Conservation (phyloP, 2,797 vertebrate species). For the Acipenser oxyrinchus region DNA sequence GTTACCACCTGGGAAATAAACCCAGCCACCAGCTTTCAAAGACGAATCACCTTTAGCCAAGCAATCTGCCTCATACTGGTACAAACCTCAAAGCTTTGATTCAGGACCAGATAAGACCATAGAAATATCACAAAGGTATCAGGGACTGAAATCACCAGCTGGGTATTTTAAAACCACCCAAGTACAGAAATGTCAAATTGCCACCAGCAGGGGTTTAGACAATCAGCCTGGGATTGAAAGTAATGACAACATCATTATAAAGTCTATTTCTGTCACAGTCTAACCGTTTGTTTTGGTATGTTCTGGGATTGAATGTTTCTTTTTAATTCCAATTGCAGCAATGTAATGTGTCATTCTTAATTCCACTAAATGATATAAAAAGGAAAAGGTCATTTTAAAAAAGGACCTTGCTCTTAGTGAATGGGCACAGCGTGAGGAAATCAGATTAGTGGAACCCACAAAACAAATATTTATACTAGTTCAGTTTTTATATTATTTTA, state of each 20-base stretch:
- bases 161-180: constrained; percentile 18
- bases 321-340: constrained; percentile 22
- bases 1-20: not conserved
- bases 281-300: constrained; percentile 31
- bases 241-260: constrained; percentile 21
- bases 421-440: constrained; percentile 1
- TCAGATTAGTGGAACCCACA: constrained; percentile 11
- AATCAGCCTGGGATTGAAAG: constrained; percentile 21
- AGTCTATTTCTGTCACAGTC: constrained; percentile 22
- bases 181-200: constrained; percentile 23
- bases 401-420: not conserved
- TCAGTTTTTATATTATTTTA: too few species aligned
- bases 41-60: constrained; percentile 23
- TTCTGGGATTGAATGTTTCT: constrained; percentile 18
- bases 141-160: constrained; percentile 22
- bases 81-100: constrained; percentile 24
- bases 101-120: constrained; percentile 18
- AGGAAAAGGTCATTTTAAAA: not conserved
- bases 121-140: constrained; percentile 20
- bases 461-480: too few species aligned
- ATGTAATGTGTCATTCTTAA: constrained; percentile 17
- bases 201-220: constrained; percentile 9
- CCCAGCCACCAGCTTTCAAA: not conserved
- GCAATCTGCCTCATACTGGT: constrained; percentile 9
- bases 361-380: constrained; percentile 11